phyloP scores from a whole-genome alignment of 2,113 vertebrate species.

The Pao palembangensis region DNA sequence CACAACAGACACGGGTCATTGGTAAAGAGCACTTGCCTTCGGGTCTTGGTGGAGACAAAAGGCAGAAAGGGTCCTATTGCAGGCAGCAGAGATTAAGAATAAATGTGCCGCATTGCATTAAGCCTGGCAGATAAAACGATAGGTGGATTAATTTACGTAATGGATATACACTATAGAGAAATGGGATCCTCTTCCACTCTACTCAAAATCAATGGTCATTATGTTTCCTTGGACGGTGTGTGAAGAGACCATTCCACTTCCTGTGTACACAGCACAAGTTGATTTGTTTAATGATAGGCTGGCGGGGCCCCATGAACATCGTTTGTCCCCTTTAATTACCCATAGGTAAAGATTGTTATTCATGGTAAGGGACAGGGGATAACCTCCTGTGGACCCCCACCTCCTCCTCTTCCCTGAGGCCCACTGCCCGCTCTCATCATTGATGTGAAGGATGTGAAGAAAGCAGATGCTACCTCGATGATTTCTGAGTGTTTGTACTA shows the following conservation, averaged over 20 bases:
- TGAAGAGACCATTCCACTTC: constrained; percentile 35
- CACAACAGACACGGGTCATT: constrained; percentile 33
- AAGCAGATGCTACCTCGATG: constrained; percentile 69
- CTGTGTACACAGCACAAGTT: constrained; percentile 59
- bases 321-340: constrained; percentile 71
- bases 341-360: constrained; percentile 70
- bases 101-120: constrained; percentile 32
- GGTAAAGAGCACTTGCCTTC: constrained; percentile 15
- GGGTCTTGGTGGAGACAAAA: constrained; percentile 46
- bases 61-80: constrained; percentile 21
- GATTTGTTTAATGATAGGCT: constrained; percentile 69
- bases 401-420: constrained; percentile 43
- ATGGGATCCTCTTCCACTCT: constrained; percentile 45
- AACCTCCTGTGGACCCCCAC: constrained; percentile 22
- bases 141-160: constrained; percentile 42
- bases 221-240: constrained; percentile 56
- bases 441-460: constrained; percentile 62
- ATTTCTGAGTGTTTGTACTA: constrained; percentile 68
- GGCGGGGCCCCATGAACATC: constrained; percentile 53
- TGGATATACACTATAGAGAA: constrained; percentile 48
- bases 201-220: constrained; percentile 76
- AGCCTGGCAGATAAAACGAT: constrained; percentile 33
- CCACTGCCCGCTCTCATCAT: constrained; percentile 46
- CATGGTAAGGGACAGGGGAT: constrained; percentile 61
- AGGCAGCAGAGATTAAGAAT: constrained; percentile 42